Evolutionary conservation across 2,888 invertebrate species (phyloP).

Genomic region (Adelognathus sp.): DNA sequence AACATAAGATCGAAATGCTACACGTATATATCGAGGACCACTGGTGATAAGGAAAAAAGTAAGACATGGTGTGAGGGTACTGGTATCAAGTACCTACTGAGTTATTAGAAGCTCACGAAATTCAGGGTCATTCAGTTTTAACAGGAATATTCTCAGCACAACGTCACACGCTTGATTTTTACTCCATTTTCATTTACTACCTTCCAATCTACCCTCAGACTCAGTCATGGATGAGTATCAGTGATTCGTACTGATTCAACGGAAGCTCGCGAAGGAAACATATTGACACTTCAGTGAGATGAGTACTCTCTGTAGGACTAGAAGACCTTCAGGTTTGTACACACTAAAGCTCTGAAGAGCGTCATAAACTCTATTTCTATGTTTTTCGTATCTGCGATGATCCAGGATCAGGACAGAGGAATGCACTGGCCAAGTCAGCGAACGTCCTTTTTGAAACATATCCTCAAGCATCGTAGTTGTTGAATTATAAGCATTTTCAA

Average conservation of each 20-base stretch:
- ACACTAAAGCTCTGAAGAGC: no score
- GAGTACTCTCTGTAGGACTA: no score
- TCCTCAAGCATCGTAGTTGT: no score
- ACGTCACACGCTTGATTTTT: neutral
- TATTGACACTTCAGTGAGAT: no score
- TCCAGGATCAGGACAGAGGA: no score
- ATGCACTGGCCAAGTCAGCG: no score
- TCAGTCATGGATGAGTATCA: neutral
- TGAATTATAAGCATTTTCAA: no score
- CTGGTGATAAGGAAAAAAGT: neutral
- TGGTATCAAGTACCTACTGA: slow-evolving; percentile 20
- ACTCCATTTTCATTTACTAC: neutral
- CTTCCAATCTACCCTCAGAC: neutral
- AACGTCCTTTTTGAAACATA: no score
- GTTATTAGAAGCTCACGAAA: slow-evolving; percentile 22
- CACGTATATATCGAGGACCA: neutral
- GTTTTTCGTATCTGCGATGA: no score
- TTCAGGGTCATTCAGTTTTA: slow-evolving; percentile 14
- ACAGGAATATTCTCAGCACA: neutral
- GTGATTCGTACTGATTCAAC: neutral
- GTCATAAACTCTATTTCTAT: no score
- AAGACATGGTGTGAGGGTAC: neutral
- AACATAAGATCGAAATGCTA: neutral
- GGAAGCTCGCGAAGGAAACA: neutral
- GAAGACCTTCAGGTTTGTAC: no score